These are phyloP conservation scores for Sebastiscus tertius DNA, from an alignment of 2,797 vertebrate species.

Conservation along the genomic window DNA sequence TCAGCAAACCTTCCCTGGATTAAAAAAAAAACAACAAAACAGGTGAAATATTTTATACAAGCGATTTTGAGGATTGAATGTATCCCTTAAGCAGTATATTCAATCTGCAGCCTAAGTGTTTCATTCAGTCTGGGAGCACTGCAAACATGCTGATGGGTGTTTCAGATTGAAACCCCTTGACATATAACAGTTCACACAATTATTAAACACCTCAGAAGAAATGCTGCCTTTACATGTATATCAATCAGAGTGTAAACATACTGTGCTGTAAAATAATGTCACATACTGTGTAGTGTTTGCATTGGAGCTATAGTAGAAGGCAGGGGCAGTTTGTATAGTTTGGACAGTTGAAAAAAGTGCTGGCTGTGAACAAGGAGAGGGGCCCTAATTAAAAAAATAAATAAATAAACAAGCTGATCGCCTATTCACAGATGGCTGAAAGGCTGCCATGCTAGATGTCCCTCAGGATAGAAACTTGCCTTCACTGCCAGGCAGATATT, in stretches of 20 bases:
- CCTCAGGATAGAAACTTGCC: constrained; percentile 65
- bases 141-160: constrained; percentile 7
- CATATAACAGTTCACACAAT: not conserved
- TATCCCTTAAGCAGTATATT: not conserved
- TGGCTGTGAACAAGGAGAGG: constrained; percentile 36
- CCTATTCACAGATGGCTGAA: constrained; percentile 75
- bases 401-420: constrained; percentile 55
- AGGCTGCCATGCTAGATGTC: constrained; percentile 74
- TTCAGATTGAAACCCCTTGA: not conserved
- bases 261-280: not conserved
- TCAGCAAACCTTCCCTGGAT: constrained; percentile 13
- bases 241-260: not conserved
- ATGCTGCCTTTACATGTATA: not conserved
- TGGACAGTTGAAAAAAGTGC: constrained; percentile 15
- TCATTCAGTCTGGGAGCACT: not conserved
- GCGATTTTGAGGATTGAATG: not conserved
- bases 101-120: constrained; percentile 3
- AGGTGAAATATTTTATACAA: not conserved
- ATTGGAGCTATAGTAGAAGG: constrained; percentile 6
- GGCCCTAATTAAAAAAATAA: constrained; percentile 70
- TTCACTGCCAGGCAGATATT: constrained; percentile 67
- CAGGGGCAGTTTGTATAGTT: constrained; percentile 6
- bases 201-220: not conserved
- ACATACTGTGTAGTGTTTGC: not conserved
- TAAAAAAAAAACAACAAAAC: not conserved